Evolutionary conservation across 1,140 invertebrate species (phyloP), one percentile per base, ranked within the genome.

Genomic region (Monochamus saltuarius): DNA sequence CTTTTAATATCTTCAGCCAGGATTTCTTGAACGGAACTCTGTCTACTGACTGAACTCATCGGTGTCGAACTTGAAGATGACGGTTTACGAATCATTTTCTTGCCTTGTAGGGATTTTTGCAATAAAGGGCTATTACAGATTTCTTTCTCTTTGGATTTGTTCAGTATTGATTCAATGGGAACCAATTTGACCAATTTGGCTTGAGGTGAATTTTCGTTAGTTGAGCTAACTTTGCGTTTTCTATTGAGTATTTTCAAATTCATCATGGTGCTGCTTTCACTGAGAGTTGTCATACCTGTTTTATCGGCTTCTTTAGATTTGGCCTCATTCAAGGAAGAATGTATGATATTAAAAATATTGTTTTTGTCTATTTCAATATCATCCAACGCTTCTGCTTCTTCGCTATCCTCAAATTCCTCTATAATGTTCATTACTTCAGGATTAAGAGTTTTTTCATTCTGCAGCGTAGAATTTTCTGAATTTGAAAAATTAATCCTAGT

Each of bases 1-100:
- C 64, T 78, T 69, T 79, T 79, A 14, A 78, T 77, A 45, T 76
- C 61, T 6, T 67, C 60, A 6, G 34, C 1, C 8, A 14, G 10
- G n/a, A 51, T 39, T 45, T 63, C 61, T 13, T 46, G 39, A n/a
- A 50, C 9, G 6, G 56, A 59, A 57, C 38, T 62, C 11, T 29
- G 22, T 29, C 22, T 29, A 6, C 54, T 34, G 10, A 16, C 16
- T 11, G 59, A 61, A 50, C 35, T 22, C 8, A 13, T 29, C 11
- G 56, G 37, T 16, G 61, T 54, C 38, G 37, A 39, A 17, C 39
- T 40, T 8, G 36, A 10, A 10, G 57, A 64, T 11, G 49, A n/a
- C 13, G 17, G 19, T 22, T 52, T 64, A 35, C 52, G 43, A 50
- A 6, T 45, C 55, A 16, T 57, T 47, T 57, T n/a, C 51, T 56